These are phyloP conservation scores for Patiria pectinifera DNA, from an alignment of 53 echinoderm and acorn worm genomes.

Conservation along the genomic window DNA sequence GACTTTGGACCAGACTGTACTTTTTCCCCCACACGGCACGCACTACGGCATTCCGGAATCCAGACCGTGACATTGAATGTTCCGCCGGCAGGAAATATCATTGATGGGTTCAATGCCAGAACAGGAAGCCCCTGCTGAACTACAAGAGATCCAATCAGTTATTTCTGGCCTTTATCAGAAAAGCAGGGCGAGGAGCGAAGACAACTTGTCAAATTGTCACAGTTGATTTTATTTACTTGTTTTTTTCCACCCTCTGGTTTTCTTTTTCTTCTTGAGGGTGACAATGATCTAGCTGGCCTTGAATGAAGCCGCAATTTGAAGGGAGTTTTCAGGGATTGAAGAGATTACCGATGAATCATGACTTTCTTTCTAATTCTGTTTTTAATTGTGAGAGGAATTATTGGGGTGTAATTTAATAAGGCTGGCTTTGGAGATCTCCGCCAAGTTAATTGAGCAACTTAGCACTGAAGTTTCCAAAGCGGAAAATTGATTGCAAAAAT, in stretches of 20 bases:
- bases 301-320: neutral
- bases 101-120: slow-evolving; percentile 6
- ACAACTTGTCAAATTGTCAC: slow-evolving; percentile 4
- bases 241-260: neutral
- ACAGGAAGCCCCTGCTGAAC: slow-evolving; percentile 11
- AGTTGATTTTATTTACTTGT: neutral
- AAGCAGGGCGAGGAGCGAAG: neutral
- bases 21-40: neutral
- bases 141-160: slow-evolving; percentile 13
- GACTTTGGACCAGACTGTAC: neutral
- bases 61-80: slow-evolving; percentile 53
- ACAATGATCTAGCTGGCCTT: neutral
- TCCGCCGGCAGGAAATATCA: slow-evolving; percentile 39
- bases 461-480: too few species aligned
- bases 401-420: neutral
- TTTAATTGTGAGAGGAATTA: neutral
- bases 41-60: neutral
- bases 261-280: neutral
- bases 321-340: neutral
- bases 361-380: neutral
- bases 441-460: too few species aligned
- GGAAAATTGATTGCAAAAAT: too few species aligned
- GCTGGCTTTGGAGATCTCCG: neutral
- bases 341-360: slow-evolving; percentile 6
- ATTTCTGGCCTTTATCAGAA: neutral